Conservation (phyloP, 53 echinoderm and acorn worm species). For the Hippasteria phrygiana region DNA sequence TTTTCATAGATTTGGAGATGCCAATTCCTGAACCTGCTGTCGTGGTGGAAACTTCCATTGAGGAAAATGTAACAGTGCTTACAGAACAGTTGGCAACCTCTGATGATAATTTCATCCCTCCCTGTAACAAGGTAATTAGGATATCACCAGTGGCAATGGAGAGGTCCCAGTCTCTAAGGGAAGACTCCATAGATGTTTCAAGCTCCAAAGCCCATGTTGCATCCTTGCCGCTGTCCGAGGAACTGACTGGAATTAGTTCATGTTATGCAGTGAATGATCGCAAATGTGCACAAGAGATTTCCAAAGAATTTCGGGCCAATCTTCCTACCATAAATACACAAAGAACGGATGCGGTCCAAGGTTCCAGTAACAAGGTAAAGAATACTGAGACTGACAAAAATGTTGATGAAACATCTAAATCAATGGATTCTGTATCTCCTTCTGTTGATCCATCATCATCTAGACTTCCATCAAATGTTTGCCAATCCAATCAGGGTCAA, state of each 20-base stretch:
- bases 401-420: background rate
- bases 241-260: background rate
- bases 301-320: background rate
- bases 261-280: background rate
- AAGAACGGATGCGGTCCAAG: background rate
- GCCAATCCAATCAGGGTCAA: background rate
- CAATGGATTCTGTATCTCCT: background rate
- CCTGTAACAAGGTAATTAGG: background rate
- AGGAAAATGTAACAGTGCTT: background rate
- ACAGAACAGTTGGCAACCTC: background rate
- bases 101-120: background rate
- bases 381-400: background rate
- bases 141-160: background rate
- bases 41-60: constrained; percentile 21
- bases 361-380: background rate
- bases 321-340: background rate
- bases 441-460: background rate
- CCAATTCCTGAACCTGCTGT: constrained; percentile 35
- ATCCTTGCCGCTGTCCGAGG: background rate
- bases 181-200: background rate
- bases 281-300: background rate
- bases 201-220: background rate
- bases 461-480: too few species aligned
- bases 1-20: background rate
- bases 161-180: background rate